A percentile compares a stretch with the other conserved stretches of the same genome.
Evolutionary conservation across 2,797 vertebrate genomes (phyloP).

Genomic region (Sitta carolinensis): DNA sequence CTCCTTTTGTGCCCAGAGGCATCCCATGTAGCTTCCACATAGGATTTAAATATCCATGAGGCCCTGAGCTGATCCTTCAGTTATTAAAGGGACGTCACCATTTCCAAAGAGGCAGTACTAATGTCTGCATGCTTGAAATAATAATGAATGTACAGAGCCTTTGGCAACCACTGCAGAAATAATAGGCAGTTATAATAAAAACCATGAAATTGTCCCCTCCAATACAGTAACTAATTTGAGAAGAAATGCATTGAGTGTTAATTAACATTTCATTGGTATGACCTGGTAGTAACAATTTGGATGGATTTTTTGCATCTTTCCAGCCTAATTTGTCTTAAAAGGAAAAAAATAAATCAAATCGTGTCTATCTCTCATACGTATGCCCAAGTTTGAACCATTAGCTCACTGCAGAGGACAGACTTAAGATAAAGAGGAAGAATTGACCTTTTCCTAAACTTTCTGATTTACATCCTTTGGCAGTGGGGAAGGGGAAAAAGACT

Average conservation of each 20-base stretch:
- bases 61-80: not conserved
- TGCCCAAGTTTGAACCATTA: not conserved
- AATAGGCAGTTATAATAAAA: not conserved
- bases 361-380: not conserved
- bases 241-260: not conserved
- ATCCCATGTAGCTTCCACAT: not conserved
- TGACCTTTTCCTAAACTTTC: not conserved
- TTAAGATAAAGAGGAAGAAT: not conserved
- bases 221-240: not conserved
- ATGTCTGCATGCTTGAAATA: not conserved
- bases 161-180: not conserved
- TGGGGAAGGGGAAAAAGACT: not conserved
- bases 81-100: not conserved
- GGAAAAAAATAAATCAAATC: not conserved
- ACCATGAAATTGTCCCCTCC: not conserved
- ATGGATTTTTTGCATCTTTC: not conserved
- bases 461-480: not conserved
- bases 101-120: not conserved
- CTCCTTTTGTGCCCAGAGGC: not conserved
- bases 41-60: not conserved
- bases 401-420: not conserved
- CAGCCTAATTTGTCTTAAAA: not conserved
- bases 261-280: not conserved
- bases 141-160: not conserved
- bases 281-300: not conserved